Evolutionary conservation across 2,113 vertebrate species (phyloP).

Genomic region (Neodontobutis hainanensis): DNA sequence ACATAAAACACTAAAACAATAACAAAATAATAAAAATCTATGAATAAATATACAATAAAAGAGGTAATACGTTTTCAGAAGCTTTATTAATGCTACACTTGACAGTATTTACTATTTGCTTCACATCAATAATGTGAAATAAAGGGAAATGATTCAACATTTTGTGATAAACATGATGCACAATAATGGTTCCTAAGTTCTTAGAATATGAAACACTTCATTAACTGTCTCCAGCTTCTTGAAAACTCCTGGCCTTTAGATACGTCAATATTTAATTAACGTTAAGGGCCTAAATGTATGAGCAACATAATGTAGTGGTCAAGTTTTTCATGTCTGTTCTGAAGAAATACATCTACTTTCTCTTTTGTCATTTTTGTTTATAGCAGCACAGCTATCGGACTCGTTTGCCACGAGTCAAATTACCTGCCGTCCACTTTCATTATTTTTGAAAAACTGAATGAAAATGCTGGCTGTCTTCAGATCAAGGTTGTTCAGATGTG

Average conservation of each 20-base stretch:
- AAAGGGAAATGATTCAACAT: too few species aligned
- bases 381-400: conserved; percentile 25
- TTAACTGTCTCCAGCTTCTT: neutral
- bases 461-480: conserved; percentile 32
- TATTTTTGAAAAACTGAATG: conserved; percentile 18
- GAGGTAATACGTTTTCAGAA: too few species aligned
- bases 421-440: conserved; percentile 25
- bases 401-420: conserved; percentile 1
- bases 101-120: too few species aligned
- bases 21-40: too few species aligned
- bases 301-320: neutral
- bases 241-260: neutral
- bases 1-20: too few species aligned
- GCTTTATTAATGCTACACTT: too few species aligned
- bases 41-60: too few species aligned
- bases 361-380: conserved; percentile 1
- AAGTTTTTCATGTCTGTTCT: neutral
- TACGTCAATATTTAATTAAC: neutral
- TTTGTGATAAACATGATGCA: too few species aligned
- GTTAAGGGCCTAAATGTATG: neutral
- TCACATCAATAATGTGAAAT: too few species aligned
- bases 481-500: neutral
- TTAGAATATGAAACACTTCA: too few species aligned
- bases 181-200: too few species aligned
- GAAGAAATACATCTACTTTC: neutral